Conservation (phyloP, 2,888 invertebrate genomes). For the Calameuta idolon region DNA sequence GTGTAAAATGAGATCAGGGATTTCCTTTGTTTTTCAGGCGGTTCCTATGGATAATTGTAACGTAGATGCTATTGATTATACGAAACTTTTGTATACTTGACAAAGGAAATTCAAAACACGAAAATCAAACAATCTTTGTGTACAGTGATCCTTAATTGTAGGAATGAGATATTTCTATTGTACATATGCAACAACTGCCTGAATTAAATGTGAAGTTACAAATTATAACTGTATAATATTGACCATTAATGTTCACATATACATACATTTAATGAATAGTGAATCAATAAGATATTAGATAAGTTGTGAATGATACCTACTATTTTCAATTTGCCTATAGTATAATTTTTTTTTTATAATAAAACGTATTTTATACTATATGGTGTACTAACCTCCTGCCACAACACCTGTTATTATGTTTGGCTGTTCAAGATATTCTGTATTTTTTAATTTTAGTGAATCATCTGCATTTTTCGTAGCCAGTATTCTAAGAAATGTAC, state of each 20-base stretch:
- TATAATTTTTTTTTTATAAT: background rate
- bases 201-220: background rate
- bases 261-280: background rate
- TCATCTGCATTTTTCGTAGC: constrained; percentile 40
- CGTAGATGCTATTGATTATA: background rate
- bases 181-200: background rate
- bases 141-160: background rate
- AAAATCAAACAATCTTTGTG: background rate
- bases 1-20: background rate
- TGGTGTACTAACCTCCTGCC: constrained; percentile 55
- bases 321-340: background rate
- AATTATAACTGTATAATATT: background rate
- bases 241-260: background rate
- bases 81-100: background rate
- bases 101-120: background rate
- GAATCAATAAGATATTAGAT: background rate
- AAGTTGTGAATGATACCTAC: background rate
- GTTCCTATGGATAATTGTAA: background rate
- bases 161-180: background rate
- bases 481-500: constrained; percentile 49
- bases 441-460: constrained; percentile 32
- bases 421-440: constrained; percentile 49
- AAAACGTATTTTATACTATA: background rate
- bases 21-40: background rate
- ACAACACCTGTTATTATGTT: constrained; percentile 58